Evolutionary conservation across 2,888 invertebrate species (phyloP), one percentile per base, ranked within the genome.

Genomic region (Dione juno): DNA sequence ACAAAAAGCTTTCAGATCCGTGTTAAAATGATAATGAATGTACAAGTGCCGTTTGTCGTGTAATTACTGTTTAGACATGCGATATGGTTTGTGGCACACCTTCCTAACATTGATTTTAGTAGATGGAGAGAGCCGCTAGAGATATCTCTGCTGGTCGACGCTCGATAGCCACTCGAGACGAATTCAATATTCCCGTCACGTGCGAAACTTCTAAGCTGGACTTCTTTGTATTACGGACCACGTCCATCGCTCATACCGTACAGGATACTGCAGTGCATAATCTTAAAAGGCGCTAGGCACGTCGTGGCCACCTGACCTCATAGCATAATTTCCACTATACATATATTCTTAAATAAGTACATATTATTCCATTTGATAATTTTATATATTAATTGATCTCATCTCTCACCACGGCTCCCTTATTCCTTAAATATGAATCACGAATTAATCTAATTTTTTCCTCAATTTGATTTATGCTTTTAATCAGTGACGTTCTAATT

Each of bases 191-290:
- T 82, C 87, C 69, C 48, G 76, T 84, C 89, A 89, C 88, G 89
- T 82, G 68, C 76, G 19, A 74, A 76, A 77, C 79, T 82, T 84
- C 83, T 83, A 79, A 81, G 82, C 77, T 83, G 79, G 82, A 81
- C 84, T 80, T 85, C 85, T 87, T 87, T 86, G 88, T 85, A 86
- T 82, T 81, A 82, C 83, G 83, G 83, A 82, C 80, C 78, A 65
- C 65, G 70, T 53, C 64, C 48, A 66, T 58, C 19, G 79, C 75
- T 78, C 73, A 77, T 76, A 82, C 86, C 71, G 76, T 74, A 83
- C 87, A 88, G 88, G 88, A 90, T 86, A 86, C 86, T 77, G 84
- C 80, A 82, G 84, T 86, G 84, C 82, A 79, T 80, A 77, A 83
- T 82, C 83, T 75, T 78, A 88, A 86, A 88, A 84, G 86, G 87